These are phyloP conservation scores for Thymelicus acteon DNA, from an alignment of 2,888 invertebrate genomes.

Conservation along the genomic window DNA sequence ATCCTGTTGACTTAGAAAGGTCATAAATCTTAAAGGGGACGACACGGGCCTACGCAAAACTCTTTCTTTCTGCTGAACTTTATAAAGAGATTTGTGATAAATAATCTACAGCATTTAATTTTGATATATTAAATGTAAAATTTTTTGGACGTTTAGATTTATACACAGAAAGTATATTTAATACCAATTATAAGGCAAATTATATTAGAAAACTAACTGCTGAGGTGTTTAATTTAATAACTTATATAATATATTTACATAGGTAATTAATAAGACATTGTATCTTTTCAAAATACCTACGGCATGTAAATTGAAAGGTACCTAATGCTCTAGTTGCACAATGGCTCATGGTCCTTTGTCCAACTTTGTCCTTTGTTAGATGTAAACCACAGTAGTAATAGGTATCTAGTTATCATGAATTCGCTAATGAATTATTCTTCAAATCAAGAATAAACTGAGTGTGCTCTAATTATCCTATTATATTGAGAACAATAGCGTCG, in stretches of 20 bases:
- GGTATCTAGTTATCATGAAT: neutral
- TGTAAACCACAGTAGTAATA: neutral
- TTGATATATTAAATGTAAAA: constrained; percentile 36
- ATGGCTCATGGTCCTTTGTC: neutral
- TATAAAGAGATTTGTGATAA: constrained; percentile 74
- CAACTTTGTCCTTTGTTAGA: too few species aligned
- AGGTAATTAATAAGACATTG: too few species aligned
- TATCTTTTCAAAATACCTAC: too few species aligned
- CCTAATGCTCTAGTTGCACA: neutral
- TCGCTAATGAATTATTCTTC: constrained; percentile 12
- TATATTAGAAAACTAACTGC: too few species aligned
- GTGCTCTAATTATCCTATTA: constrained; percentile 33
- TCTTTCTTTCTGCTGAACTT: constrained; percentile 73
- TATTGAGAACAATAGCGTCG: constrained; percentile 28
- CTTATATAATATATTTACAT: too few species aligned
- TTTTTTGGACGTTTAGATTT: neutral
- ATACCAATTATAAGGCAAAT: too few species aligned
- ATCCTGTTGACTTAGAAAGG: constrained; percentile 60
- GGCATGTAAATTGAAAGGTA: too few species aligned
- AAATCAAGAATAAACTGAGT: constrained; percentile 22
- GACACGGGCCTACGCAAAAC: constrained; percentile 71
- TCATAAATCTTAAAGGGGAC: constrained; percentile 75
- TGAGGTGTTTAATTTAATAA: too few species aligned
- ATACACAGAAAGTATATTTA: too few species aligned
- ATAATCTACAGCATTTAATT: constrained; percentile 62